Percentiles rank a stretch among this genome's conserved stretches.
These are phyloP conservation scores for Vombatus ursinus DNA, from an alignment of 2,113 vertebrate genomes.

Conservation along the genomic window DNA sequence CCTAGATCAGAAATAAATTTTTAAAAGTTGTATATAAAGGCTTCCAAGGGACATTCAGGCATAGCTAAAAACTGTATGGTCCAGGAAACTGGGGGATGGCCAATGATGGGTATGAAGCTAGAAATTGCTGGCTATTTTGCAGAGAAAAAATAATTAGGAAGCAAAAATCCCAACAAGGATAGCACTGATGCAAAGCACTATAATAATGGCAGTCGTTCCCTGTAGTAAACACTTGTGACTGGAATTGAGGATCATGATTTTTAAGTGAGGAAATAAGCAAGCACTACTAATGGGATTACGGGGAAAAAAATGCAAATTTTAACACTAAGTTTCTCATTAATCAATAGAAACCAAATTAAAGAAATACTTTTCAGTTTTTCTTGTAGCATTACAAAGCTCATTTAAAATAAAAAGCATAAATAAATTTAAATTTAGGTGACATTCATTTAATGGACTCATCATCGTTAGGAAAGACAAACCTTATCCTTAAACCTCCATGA, in stretches of 20 bases:
- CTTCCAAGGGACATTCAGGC: too few species aligned
- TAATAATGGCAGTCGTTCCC: not conserved
- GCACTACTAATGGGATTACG: not conserved
- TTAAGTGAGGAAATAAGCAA: not conserved
- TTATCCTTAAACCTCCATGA: conserved; percentile 94
- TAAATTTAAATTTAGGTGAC: not conserved
- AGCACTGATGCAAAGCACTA: too few species aligned
- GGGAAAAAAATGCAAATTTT: not conserved
- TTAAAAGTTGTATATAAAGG: too few species aligned
- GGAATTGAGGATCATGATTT: too few species aligned
- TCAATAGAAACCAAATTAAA: not conserved
- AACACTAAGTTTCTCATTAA: not conserved
- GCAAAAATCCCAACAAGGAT: too few species aligned
- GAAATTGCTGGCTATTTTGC: too few species aligned
- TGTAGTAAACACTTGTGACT: not conserved
- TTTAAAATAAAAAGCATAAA: conserved; percentile 20
- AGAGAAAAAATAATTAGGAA: too few species aligned
- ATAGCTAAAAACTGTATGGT: too few species aligned
- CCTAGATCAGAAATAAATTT: too few species aligned
- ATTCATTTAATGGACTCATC: not conserved
- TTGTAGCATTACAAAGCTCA: conserved; percentile 3
- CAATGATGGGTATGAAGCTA: too few species aligned
- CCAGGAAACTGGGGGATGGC: too few species aligned
- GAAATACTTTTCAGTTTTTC: not conserved
- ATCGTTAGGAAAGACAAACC: conserved; percentile 83